phyloP scores from a whole-genome alignment of 2,113 vertebrate genomes.

The Eubucco bourcierii region DNA sequence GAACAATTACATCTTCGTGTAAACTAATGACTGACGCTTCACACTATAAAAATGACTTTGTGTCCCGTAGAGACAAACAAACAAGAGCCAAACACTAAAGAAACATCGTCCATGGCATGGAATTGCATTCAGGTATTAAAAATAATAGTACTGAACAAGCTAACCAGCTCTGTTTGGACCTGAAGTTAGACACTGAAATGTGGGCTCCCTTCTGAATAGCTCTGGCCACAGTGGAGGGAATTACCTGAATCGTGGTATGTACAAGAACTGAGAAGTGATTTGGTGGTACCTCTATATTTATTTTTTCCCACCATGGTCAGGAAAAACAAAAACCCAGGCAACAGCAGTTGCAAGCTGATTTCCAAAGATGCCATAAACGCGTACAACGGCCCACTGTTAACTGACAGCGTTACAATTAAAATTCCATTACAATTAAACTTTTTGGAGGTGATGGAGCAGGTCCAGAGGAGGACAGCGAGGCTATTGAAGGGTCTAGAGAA shows the following conservation, averaged over 20 bases:
- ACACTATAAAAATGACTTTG: neutral
- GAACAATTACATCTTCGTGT: neutral
- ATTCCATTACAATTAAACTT: neutral
- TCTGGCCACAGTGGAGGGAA: neutral
- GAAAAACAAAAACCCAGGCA: neutral
- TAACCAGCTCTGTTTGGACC: neutral
- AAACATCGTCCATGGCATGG: neutral
- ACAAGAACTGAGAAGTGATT: neutral
- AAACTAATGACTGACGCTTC: neutral
- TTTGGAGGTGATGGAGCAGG: too few relatives aligned
- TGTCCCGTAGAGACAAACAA: neutral
- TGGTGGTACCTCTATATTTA: neutral
- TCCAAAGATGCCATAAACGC: neutral
- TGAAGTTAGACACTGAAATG: neutral
- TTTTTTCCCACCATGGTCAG: neutral
- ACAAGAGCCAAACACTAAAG: neutral
- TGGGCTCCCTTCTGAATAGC: neutral
- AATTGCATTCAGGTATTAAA: neutral
- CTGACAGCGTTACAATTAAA: neutral
- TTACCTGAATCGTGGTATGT: neutral
- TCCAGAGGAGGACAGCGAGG: too few relatives aligned
- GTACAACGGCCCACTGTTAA: neutral
- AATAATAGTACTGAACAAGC: neutral
- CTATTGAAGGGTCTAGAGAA: too few relatives aligned
- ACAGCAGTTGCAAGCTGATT: neutral